Conservation (phyloP, 1,140 invertebrate species). For the Drusus annulatus region DNA sequence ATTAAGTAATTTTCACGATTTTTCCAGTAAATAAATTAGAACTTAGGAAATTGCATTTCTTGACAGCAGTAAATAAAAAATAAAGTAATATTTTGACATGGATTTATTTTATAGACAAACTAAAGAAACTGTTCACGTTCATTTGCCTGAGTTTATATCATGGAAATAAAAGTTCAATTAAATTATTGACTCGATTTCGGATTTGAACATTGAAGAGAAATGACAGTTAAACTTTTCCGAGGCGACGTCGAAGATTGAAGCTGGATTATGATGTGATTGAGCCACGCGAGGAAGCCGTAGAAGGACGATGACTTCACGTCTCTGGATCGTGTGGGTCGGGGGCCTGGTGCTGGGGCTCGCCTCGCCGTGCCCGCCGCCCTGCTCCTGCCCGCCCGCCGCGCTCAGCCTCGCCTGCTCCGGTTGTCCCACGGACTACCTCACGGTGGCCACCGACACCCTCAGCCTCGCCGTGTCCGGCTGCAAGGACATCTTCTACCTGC, state of each 20-base stretch:
- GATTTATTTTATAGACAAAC: no score
- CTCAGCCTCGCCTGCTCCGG: constrained; percentile 45
- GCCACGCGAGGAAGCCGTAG: constrained; percentile 18
- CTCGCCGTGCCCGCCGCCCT: constrained; percentile 48
- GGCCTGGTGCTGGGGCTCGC: constrained; percentile 41
- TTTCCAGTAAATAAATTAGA: no score
- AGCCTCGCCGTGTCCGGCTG: constrained; percentile 48
- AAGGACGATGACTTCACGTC: constrained; percentile 12
- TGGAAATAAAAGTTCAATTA: no score
- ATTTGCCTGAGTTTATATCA: no score
- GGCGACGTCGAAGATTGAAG: background rate
- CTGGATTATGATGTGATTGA: constrained; percentile 21
- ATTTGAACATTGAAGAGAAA: background rate
- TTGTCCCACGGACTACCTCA: constrained; percentile 53
- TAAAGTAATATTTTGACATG: no score
- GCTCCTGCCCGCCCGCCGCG: constrained; percentile 39
- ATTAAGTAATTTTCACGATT: no score
- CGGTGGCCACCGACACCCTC: constrained; percentile 35
- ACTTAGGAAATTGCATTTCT: no score
- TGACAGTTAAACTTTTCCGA: background rate
- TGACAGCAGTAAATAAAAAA: no score
- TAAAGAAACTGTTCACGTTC: no score
- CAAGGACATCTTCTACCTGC: constrained; percentile 62
- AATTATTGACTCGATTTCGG: no score
- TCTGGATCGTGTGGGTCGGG: constrained; percentile 39